phyloP scores from a whole-genome alignment of 1,140 invertebrate species.

The Dermatophagoides farinae region DNA sequence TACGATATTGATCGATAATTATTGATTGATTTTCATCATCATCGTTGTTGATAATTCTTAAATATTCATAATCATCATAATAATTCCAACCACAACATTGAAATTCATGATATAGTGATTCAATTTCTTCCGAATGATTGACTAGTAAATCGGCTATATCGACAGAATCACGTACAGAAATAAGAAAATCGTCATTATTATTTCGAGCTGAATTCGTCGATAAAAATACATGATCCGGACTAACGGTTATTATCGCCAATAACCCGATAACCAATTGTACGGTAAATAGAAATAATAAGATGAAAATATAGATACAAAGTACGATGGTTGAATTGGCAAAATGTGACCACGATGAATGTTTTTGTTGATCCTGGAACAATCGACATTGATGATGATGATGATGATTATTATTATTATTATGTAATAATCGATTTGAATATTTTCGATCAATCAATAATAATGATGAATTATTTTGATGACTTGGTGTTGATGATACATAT shows the following conservation, averaged over 20 bases:
- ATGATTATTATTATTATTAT: no score
- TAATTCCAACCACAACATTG: slow-evolving; percentile 9
- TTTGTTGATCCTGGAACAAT: not conserved
- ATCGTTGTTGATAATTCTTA: not conserved
- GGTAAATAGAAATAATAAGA: slow-evolving; percentile 9
- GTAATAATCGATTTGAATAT: no score
- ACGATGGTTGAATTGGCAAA: not conserved
- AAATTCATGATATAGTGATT: slow-evolving; percentile 36
- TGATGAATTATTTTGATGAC: no score
- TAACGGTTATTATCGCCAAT: not conserved
- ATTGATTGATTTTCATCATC: not conserved
- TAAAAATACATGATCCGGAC: not conserved
- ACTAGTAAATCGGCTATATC: slow-evolving; percentile 30
- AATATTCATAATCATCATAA: slow-evolving; percentile 10
- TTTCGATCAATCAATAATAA: not conserved
- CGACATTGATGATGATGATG: not conserved
- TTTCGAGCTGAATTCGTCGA: not conserved
- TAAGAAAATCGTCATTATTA: not conserved
- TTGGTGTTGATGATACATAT: no score
- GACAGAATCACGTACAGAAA: not conserved
- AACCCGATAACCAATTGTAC: slow-evolving; percentile 10
- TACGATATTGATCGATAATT: not conserved
- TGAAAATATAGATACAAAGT: slow-evolving; percentile 12
- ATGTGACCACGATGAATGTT: not conserved
- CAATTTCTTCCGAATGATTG: slow-evolving; percentile 39